Evolutionary conservation across 1,140 invertebrate genomes (phyloP).

Genomic region (Panulirus ornatus): DNA sequence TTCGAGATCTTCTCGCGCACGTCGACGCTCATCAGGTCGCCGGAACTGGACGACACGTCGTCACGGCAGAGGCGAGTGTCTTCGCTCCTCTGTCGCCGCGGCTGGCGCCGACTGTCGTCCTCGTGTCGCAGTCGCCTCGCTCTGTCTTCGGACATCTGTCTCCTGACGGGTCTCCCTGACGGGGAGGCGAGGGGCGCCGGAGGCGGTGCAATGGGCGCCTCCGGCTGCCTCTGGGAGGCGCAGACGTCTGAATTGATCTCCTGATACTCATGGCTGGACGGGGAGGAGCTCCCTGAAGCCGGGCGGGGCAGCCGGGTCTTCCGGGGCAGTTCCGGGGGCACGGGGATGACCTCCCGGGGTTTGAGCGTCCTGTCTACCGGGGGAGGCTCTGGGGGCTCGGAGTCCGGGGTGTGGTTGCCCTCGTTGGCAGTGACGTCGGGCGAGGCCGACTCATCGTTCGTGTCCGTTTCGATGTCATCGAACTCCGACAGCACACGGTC

Average conservation of each 20-base stretch:
- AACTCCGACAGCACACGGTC: constrained; percentile 92
- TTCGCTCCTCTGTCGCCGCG: constrained; percentile 53
- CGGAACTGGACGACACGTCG: constrained; percentile 59
- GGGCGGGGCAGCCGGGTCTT: constrained; percentile 52
- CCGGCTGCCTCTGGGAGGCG: neutral
- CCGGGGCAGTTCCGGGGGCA: constrained; percentile 51
- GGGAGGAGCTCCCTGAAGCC: constrained; percentile 56
- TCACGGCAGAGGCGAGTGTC: constrained; percentile 38
- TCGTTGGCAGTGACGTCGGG: constrained; percentile 77
- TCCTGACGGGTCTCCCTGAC: constrained; percentile 2
- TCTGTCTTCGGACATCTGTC: constrained; percentile 57
- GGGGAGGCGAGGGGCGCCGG: constrained; percentile 16
- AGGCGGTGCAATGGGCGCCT: neutral
- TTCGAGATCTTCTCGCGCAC: neutral
- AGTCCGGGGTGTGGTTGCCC: constrained; percentile 59
- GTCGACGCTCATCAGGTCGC: constrained; percentile 39
- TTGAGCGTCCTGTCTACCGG: constrained; percentile 51
- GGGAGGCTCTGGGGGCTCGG: constrained; percentile 81
- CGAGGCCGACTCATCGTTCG: constrained; percentile 77
- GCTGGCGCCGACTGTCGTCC: constrained; percentile 49
- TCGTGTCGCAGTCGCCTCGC: constrained; percentile 6
- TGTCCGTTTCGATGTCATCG: constrained; percentile 85
- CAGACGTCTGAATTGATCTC: constrained; percentile 59
- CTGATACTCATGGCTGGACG: constrained; percentile 69
- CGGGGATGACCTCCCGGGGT: constrained; percentile 31